A percentile compares a stretch with the other conserved stretches of the same genome.
Evolutionary conservation across 2,888 invertebrate genomes (phyloP).

Genomic region (Acanthococcus lagerstroemiae): DNA sequence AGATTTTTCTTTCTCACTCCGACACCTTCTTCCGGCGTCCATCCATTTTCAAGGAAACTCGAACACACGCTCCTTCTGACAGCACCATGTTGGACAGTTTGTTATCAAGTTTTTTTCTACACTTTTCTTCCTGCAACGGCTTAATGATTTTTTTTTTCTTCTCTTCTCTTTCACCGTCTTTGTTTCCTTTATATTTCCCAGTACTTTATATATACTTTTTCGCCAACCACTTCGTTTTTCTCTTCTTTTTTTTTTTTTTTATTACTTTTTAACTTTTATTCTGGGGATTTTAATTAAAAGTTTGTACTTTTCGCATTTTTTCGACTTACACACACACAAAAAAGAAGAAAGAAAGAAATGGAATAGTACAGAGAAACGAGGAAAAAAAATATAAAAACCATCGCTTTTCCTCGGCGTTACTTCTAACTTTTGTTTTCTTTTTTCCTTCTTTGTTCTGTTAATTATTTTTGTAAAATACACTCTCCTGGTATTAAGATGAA

Average conservation of each 20-base stretch:
- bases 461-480: neutral
- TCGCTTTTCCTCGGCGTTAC: neutral
- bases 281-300: conserved; percentile 4
- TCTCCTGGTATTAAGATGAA: too few species aligned
- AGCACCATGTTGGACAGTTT: neutral
- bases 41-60: neutral
- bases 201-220: neutral
- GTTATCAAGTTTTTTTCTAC: neutral
- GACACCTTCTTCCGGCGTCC: too few species aligned
- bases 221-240: neutral
- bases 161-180: neutral
- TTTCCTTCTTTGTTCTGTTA: neutral
- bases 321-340: neutral
- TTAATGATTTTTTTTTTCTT: conserved; percentile 2
- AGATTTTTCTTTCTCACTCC: too few species aligned
- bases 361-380: neutral
- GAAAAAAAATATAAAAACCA: neutral
- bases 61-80: neutral
- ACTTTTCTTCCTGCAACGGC: neutral
- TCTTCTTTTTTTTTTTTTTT: neutral
- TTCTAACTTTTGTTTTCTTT: neutral
- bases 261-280: neutral
- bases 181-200: conserved; percentile 1
- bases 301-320: conserved; percentile 1
- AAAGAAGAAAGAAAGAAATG: neutral